Base-by-base conservation (phyloP, 2,888 invertebrate species). In the Thymelicus lineola region DNA sequence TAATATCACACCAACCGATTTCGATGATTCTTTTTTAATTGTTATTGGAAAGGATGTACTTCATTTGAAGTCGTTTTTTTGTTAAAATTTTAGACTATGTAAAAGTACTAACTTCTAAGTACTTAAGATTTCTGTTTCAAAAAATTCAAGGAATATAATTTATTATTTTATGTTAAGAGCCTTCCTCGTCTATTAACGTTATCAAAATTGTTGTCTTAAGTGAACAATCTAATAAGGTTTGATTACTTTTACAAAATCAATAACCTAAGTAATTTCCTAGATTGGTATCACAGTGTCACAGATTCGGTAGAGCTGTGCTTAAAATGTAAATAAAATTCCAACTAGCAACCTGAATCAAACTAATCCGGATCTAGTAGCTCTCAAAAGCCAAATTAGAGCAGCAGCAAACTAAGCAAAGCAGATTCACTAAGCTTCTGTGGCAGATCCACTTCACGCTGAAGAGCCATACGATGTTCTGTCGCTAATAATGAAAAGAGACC, bases 391-490 rank as follows among this genome's bases (percentile, higher is more conserved):
- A 63, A 63, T 63, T 63, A 63, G 63, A 50, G 50, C 50, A 63
- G 63, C 17, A 63, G 63, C 28, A 50, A 63, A n/a, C 63, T 63
- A 63, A 63, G 50, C 63, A 63, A 63, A 38, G 63, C 50, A 50
- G 63, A 50, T 63, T 17, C 63, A 63, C 50, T 50, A 63, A 63
- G 63, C 63, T 50, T 50, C 63, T 63, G 36, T 35, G 61, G 28
- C 46, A 62, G 12, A 50, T 28, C 63, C 50, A 50, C 63, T 63
- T 38, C 36, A 63, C 6, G 9, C 15, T 50, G 15, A 36, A 63
- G 63, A 48, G 38, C 36, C 63, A 50, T 38, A 7, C 12, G 50
- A 53, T 38, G 63, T 36, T 50, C 10, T 17, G 48, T 0, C 50
- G 50, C 63, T 63, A 63, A 63, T 63, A 17, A 63, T 50, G 50